A percentile compares a stretch with the other conserved stretches of the same genome.
Evolutionary conservation across 64 coral and sea anemone genomes (phyloP).

Genomic region (Montipora sp.): DNA sequence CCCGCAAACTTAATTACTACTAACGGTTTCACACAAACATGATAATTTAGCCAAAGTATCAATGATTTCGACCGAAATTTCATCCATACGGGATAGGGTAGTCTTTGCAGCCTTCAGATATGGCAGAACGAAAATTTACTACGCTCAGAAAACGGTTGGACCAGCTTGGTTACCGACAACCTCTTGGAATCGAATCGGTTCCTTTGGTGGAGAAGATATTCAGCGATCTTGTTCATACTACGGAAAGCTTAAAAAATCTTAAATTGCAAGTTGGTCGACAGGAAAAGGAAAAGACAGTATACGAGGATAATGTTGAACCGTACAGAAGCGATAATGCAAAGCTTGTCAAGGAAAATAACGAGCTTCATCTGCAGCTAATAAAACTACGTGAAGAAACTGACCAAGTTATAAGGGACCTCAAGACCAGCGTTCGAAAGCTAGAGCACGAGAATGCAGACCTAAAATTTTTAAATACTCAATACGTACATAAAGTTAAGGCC

Average conservation of each 20-base stretch:
- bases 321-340: conserved; percentile 99
- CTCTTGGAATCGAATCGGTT: conserved; percentile 97
- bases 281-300: conserved; percentile 76
- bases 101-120: conserved; percentile 34
- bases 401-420: conserved; percentile 83
- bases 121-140: conserved; percentile 98
- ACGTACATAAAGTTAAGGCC: conserved; percentile 99
- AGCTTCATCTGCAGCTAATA: conserved; percentile 95
- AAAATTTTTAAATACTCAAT: conserved; percentile 99
- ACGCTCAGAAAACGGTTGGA: conserved; percentile 98
- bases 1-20: conserved; percentile 49
- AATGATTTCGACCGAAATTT: conserved; percentile 39
- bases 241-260: conserved; percentile 98
- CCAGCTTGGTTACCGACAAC: conserved; percentile 97
- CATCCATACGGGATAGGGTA: conserved; percentile 10
- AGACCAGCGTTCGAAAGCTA: conserved; percentile 90
- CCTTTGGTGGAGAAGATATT: conserved; percentile 98
- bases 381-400: conserved; percentile 93
- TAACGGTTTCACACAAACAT: conserved; percentile 84
- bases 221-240: conserved; percentile 98
- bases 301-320: conserved; percentile 96
- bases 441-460: conserved; percentile 99
- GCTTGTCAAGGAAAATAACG: conserved; percentile 97
- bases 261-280: conserved; percentile 88
- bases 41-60: conserved; percentile 11